phyloP scores from a whole-genome alignment of 2,888 invertebrate species.

The Rhagophthalmus giganteus region DNA sequence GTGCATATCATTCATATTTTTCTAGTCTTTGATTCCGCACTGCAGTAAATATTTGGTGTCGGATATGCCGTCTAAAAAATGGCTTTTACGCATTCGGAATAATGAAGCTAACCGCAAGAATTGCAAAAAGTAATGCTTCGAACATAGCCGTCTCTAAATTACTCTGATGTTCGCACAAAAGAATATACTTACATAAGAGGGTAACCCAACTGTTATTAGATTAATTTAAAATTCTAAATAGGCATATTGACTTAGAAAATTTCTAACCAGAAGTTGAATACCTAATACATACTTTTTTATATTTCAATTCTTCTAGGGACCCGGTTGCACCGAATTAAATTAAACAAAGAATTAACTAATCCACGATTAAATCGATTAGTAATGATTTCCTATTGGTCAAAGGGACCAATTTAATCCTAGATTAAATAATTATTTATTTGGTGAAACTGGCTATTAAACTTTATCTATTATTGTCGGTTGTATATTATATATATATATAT shows the following conservation, averaged over 20 bases:
- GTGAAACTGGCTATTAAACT: too few relatives aligned
- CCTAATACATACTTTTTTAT: too few relatives aligned
- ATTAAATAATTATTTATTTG: too few relatives aligned
- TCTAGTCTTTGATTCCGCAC: not conserved
- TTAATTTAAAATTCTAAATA: not conserved
- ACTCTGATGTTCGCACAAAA: not conserved
- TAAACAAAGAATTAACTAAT: too few relatives aligned
- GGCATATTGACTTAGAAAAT: not conserved
- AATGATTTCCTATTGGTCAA: too few relatives aligned
- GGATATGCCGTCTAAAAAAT: not conserved
- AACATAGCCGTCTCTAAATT: not conserved
- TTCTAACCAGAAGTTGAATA: not conserved
- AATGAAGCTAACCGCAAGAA: not conserved
- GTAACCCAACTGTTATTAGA: not conserved
- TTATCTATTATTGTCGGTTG: too few relatives aligned
- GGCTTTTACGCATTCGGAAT: not conserved
- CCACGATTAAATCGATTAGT: too few relatives aligned
- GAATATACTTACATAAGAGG: not conserved
- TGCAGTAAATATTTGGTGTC: constrained; percentile 9
- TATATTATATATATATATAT: too few relatives aligned
- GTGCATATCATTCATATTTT: constrained; percentile 11
- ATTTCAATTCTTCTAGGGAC: too few relatives aligned
- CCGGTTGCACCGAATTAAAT: too few relatives aligned
- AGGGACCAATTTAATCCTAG: too few relatives aligned
- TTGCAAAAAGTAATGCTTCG: not conserved